Evolutionary conservation across 2,888 invertebrate species (phyloP).

Genomic region (Teinopalpus imperialis): DNA sequence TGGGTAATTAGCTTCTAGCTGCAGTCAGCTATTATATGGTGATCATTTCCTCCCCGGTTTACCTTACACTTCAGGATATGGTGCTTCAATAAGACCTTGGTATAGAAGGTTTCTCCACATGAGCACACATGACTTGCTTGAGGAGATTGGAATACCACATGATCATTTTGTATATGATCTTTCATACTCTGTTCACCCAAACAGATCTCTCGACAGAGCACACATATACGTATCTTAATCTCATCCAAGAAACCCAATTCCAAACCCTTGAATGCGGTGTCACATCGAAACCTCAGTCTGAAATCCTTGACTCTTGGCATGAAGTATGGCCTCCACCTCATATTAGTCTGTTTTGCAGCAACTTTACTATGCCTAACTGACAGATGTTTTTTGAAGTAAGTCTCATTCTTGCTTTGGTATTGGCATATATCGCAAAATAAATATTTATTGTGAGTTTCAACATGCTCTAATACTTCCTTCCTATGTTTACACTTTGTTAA

Average conservation of each 20-base stretch:
- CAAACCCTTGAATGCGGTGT: constrained; percentile 12
- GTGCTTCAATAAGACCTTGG: constrained; percentile 50
- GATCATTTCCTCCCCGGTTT: no score
- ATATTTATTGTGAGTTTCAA: constrained; percentile 36
- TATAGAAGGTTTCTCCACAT: constrained; percentile 50
- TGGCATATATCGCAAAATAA: constrained; percentile 46
- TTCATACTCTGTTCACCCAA: constrained; percentile 28
- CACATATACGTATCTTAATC: constrained; percentile 40
- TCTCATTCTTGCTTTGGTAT: constrained; percentile 34
- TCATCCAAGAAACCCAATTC: background rate
- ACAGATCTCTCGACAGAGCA: constrained; percentile 54
- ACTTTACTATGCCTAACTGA: constrained; percentile 33
- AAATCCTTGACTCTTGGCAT: background rate
- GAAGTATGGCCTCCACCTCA: constrained; percentile 28
- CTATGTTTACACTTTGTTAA: constrained; percentile 32
- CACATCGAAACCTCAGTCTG: constrained; percentile 19
- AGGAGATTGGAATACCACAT: constrained; percentile 15
- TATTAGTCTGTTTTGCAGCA: no score
- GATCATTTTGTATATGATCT: constrained; percentile 39
- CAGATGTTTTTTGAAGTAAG: constrained; percentile 38
- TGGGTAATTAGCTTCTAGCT: no score
- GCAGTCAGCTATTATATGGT: no score
- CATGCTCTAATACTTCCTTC: constrained; percentile 35
- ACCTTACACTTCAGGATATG: no score
- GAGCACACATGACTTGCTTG: constrained; percentile 35